A percentile compares a stretch with the other conserved stretches of the same genome.
phyloP scores from a whole-genome alignment of 2,888 invertebrate species.

The Troides helena region DNA sequence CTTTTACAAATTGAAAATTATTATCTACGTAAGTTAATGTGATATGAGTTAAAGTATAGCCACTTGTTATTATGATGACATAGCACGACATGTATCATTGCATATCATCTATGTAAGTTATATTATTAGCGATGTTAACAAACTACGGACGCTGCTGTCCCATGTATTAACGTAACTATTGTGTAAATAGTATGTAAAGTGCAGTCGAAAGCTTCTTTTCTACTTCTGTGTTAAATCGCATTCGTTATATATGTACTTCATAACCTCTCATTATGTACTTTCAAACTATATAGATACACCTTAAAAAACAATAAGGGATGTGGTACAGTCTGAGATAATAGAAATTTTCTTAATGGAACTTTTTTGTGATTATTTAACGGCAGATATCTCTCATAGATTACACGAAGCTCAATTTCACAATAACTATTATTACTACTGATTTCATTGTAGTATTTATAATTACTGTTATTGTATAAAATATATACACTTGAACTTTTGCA shows the following conservation, averaged over 20 bases:
- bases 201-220: slow-evolving; percentile 48
- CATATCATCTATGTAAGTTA: slow-evolving; percentile 73
- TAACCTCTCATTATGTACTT: not conserved
- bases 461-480: too few relatives aligned
- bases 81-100: slow-evolving; percentile 75
- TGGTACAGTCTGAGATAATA: not conserved
- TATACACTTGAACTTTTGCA: not conserved
- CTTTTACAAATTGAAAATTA: slow-evolving; percentile 63
- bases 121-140: slow-evolving; percentile 37
- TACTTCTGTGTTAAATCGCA: slow-evolving; percentile 44
- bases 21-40: slow-evolving; percentile 78
- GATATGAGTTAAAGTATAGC: slow-evolving; percentile 72
- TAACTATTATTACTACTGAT: too few relatives aligned
- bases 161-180: slow-evolving; percentile 33
- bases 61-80: slow-evolving; percentile 71
- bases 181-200: slow-evolving; percentile 42
- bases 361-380: not conserved
- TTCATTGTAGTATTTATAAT: too few relatives aligned
- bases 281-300: not conserved
- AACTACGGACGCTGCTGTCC: slow-evolving; percentile 50
- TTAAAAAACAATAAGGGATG: not conserved
- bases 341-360: not conserved
- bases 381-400: too few relatives aligned
- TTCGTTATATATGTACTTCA: slow-evolving; percentile 6
- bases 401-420: too few relatives aligned